Base-by-base conservation (phyloP, 2,888 invertebrate species). In the Mechanitis messenoides region DNA sequence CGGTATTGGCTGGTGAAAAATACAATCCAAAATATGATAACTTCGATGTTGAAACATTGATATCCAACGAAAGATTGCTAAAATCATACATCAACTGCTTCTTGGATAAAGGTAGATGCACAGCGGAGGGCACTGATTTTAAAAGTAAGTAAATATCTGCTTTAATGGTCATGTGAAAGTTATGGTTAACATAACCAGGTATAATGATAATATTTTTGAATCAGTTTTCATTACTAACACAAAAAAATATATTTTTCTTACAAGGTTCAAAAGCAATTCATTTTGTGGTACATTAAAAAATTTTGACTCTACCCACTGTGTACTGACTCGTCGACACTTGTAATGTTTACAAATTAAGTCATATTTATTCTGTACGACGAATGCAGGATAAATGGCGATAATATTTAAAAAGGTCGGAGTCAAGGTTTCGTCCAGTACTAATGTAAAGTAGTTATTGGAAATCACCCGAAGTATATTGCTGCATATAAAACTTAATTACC, bases 21-120 rank as follows among this genome's bases (percentile, higher is more conserved):
- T 95, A 95, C 78, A 93, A 92, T 64, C 86, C 92, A 12, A 94
- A 93, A 78, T 95, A 93, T 74, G 95, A 95, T 76, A 93, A 93
- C 78, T 91, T 95, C 65, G 93, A 95, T 73, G 83, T 95, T 63
- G 94, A 95, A 54, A 92, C 92, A 61, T 91, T 95, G 71, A 86
- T 95, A 56, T 74, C 77, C 20, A 95, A 93, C 77, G 93, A 94
- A 56, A 91, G 95, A 67, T 84, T 95, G 42, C 85, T 95, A 6
- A 93, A 92, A 69, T 93, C 93, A 60, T 95, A 95, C 74, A 86
- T 94, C 67, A 93, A 93, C 71, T 95, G 95, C 74, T 87, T 95
- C 76, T 83, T 95, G 71, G 92, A 92, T 5, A 89, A 90, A 68
- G 93, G 93, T 59, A 91, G 91, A 55, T 95, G 95, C 77, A 94